Conservation (phyloP, 2,797 vertebrate genomes). For the Dendrocincla tyrannina region DNA sequence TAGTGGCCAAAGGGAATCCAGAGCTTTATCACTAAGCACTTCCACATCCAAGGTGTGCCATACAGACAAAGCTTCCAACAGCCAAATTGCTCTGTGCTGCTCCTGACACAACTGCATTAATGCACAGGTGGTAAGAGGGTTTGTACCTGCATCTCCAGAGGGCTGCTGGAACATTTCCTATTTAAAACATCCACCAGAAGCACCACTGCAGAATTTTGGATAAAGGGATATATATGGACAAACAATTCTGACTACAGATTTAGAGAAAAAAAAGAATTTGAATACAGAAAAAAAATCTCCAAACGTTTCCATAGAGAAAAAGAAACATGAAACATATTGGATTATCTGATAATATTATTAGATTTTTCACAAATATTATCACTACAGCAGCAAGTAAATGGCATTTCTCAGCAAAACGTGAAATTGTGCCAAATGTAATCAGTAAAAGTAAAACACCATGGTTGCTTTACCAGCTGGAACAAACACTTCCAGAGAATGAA, state of each 20-base stretch:
- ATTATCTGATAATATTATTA: not conserved
- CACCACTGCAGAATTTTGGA: not conserved
- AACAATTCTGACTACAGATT: not conserved
- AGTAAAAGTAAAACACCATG: not conserved
- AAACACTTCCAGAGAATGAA: not conserved
- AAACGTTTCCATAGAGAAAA: not conserved
- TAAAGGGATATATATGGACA: not conserved
- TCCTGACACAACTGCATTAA: not conserved
- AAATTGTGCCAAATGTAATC: not conserved
- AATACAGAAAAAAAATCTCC: not conserved
- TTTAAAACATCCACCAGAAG: not conserved
- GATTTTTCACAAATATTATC: not conserved
- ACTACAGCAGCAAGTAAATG: not conserved
- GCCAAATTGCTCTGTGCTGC: not conserved
- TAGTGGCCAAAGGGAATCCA: not conserved
- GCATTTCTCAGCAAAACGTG: not conserved
- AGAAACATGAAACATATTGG: not conserved
- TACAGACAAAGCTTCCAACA: not conserved
- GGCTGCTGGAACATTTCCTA: not conserved
- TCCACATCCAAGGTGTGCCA: not conserved
- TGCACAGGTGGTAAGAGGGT: not conserved
- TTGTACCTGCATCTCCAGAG: not conserved
- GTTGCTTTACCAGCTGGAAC: not conserved
- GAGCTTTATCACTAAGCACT: not conserved
- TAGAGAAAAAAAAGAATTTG: not conserved